Conservation (phyloP, 2,113 vertebrate species). For the Oriolus oriolus region DNA sequence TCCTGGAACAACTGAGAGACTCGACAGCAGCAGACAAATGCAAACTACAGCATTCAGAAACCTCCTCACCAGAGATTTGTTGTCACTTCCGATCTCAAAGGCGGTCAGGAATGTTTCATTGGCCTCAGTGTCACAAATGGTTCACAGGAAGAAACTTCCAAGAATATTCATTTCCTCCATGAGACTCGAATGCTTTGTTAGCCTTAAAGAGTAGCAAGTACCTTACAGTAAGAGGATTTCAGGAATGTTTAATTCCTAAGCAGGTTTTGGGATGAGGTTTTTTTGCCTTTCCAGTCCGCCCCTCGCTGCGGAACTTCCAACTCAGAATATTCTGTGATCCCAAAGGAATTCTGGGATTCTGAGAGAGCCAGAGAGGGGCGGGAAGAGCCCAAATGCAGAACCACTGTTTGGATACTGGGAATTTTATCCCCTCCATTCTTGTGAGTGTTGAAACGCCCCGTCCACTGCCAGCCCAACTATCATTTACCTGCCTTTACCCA, state of each 20-base stretch:
- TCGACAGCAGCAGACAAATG: neutral
- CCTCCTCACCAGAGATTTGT: neutral
- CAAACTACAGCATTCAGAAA: neutral
- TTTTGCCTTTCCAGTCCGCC: neutral
- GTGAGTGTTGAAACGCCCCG: neutral
- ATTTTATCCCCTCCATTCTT: neutral
- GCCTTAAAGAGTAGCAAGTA: slow-evolving; percentile 12
- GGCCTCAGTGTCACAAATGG: neutral
- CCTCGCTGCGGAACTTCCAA: neutral
- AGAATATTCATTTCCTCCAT: neutral
- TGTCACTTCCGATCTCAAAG: neutral
- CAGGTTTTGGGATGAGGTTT: neutral
- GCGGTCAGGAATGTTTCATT: neutral
- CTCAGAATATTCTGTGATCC: neutral
- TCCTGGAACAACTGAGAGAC: neutral
- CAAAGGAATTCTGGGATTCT: neutral
- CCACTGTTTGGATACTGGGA: neutral
- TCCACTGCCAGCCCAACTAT: neutral
- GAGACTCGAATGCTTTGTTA: neutral
- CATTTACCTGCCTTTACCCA: neutral
- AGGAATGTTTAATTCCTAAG: slow-evolving; percentile 40
- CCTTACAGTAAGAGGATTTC: slow-evolving; percentile 50
- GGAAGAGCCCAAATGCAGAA: neutral
- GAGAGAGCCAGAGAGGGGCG: neutral
- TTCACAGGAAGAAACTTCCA: neutral